phyloP scores from a whole-genome alignment of 2,797 vertebrate species.

The Nannoperca obscura region DNA sequence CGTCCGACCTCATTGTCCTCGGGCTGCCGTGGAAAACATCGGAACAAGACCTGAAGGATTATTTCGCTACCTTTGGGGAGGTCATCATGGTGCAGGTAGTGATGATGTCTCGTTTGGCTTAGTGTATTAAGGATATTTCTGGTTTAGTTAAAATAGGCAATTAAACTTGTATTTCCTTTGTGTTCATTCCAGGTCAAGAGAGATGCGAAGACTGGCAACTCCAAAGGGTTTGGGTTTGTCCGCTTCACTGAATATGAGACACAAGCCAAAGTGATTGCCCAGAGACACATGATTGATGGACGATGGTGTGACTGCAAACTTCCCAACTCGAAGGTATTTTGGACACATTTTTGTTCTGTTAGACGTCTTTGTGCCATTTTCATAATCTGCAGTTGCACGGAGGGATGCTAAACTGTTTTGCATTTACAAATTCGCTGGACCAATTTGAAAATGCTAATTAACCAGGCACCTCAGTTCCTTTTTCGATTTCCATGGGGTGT shows the following conservation, averaged over 20 bases:
- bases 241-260: conserved; percentile 99
- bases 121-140: background rate
- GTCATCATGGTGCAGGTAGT: conserved; percentile 99
- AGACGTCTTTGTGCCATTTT: background rate
- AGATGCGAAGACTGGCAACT: conserved; percentile 97
- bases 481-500: no score
- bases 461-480: no score
- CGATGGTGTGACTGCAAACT: conserved; percentile 99
- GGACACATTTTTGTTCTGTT: background rate
- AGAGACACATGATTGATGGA: conserved; percentile 99
- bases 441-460: no score
- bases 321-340: conserved; percentile 96
- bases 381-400: background rate
- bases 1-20: conserved; percentile 96
- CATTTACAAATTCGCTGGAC: background rate
- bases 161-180: background rate
- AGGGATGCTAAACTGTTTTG: background rate
- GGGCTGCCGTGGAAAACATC: conserved; percentile 98
- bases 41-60: conserved; percentile 98
- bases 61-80: conserved; percentile 97
- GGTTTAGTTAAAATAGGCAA: background rate
- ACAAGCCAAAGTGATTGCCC: conserved; percentile 97
- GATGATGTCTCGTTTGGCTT: background rate
- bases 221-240: conserved; percentile 98
- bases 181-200: conserved; percentile 91